These are phyloP conservation scores for Dusona sp. DNA, from an alignment of 2,888 invertebrate genomes.

Conservation along the genomic window DNA sequence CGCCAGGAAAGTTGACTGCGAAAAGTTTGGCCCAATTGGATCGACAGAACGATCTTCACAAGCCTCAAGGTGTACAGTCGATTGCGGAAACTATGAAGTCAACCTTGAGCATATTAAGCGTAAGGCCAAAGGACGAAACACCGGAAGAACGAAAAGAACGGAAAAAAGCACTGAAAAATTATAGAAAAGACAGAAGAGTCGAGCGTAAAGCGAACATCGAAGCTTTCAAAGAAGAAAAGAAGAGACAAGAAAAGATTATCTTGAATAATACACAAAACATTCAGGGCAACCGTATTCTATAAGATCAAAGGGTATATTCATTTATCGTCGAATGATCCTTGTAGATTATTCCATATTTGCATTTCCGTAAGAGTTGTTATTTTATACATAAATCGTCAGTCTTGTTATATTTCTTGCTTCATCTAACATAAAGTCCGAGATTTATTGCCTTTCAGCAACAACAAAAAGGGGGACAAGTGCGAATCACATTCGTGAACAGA, in stretches of 20 bases:
- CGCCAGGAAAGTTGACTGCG: slow-evolving; percentile 88
- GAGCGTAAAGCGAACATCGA: slow-evolving; percentile 93
- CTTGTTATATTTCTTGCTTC: neutral
- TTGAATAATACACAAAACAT: slow-evolving; percentile 91
- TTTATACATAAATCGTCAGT: neutral
- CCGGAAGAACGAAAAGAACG: slow-evolving; percentile 91
- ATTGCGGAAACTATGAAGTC: slow-evolving; percentile 89
- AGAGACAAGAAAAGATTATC: slow-evolving; percentile 91
- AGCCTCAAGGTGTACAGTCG: slow-evolving; percentile 86
- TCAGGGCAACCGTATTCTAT: slow-evolving; percentile 90
- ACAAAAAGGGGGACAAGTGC: neutral
- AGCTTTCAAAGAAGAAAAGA: slow-evolving; percentile 95
- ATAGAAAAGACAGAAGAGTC: slow-evolving; percentile 90
- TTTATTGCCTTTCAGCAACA: neutral
- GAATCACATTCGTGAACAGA: neutral
- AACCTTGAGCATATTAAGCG: slow-evolving; percentile 89
- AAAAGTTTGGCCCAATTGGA: slow-evolving; percentile 89
- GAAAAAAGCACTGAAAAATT: slow-evolving; percentile 92
- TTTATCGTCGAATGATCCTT: slow-evolving; percentile 40
- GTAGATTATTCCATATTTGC: slow-evolving; percentile 16
- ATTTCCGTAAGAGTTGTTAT: slow-evolving; percentile 47
- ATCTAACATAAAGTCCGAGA: neutral
- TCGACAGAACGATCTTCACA: slow-evolving; percentile 82
- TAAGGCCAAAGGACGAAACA: slow-evolving; percentile 91
- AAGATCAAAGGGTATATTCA: slow-evolving; percentile 66